Base-by-base conservation (phyloP, 92 coral and sea anemone genomes). In the Diadumene lineata region DNA sequence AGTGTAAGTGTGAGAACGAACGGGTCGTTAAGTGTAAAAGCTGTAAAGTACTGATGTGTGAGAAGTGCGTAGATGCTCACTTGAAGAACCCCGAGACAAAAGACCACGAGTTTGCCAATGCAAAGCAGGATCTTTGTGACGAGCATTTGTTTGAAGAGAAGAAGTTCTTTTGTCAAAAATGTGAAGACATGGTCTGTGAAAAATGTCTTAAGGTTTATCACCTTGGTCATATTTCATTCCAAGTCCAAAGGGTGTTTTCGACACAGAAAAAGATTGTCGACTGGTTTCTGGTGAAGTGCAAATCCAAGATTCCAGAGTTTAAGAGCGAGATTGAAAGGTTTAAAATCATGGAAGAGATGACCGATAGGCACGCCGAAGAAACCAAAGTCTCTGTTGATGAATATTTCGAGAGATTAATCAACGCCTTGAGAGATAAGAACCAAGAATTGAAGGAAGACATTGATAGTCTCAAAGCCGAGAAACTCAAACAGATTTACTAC, bases 231-330 rank as follows among this genome's bases (percentile, higher is more conserved):
- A 48, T 67, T 4, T 56, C 28, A 28, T 1, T 78, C 1, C 57
- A 50, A 13, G 29, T 68, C n/a, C 67, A 78, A 50, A 34, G 25
- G 31, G 82, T 44, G 6, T 15, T 78, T 1, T 55, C 56, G 30
- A 31, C 74, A 56, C 55, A 51, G 44, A 67, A 73, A 29, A 68
- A 26, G 25, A 27, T 60, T 11, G 68, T 78, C 16, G 82, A 78
- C 43, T 78, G 82, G 82, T 69, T 78, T 22, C 44, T 74, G 26
- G 64, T 76, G n/a, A 22, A 61, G 15, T 66, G 70, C 33, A 33
- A 78, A 43, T 73, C 70, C n/a, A 78, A 78, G 56, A 33, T 68
- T 10, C 64, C 64, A 24, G 24, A 30, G 11, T 1, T 78, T 1
- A 11, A 34, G 0, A 34, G 69, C 22, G 68, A 69, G 33, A 27